Conservation (phyloP, 2,113 vertebrate species). For the Malurus alboscapulatus region DNA sequence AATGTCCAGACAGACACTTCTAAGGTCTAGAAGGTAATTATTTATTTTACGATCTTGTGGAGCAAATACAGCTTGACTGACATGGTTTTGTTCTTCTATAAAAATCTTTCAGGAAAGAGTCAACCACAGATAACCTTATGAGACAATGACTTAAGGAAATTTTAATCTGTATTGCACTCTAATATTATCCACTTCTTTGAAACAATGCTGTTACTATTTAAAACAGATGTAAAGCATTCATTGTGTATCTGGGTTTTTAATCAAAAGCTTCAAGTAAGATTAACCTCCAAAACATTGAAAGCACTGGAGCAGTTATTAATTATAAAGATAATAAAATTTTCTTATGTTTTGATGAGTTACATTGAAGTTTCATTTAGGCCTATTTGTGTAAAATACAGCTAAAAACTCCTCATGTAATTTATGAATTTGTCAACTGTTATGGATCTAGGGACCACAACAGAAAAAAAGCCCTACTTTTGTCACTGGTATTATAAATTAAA, state of each 20-base stretch:
- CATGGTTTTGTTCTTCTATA: neutral
- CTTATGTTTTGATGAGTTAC: neutral
- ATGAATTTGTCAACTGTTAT: neutral
- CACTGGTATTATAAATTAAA: neutral
- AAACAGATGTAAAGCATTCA: constrained; percentile 10
- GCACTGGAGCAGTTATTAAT: neutral
- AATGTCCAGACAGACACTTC: neutral
- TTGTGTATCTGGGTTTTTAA: neutral
- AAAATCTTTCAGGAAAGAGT: neutral
- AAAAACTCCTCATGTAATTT: neutral
- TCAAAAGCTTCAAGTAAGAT: neutral
- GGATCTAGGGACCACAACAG: neutral
- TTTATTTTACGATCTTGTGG: neutral
- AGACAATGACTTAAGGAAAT: neutral
- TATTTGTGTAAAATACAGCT: neutral
- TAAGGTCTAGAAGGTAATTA: neutral
- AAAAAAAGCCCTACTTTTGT: rapidly evolving
- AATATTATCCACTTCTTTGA: neutral
- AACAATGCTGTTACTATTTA: neutral
- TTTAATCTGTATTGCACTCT: neutral
- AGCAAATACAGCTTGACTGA: neutral
- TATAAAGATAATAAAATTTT: neutral
- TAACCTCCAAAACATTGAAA: neutral
- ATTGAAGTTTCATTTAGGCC: neutral
- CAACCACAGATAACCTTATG: neutral